Evolutionary conservation across 2,797 vertebrate genomes (phyloP), one percentile per base, ranked within the genome.

Genomic region (Centropyge bicolor): DNA sequence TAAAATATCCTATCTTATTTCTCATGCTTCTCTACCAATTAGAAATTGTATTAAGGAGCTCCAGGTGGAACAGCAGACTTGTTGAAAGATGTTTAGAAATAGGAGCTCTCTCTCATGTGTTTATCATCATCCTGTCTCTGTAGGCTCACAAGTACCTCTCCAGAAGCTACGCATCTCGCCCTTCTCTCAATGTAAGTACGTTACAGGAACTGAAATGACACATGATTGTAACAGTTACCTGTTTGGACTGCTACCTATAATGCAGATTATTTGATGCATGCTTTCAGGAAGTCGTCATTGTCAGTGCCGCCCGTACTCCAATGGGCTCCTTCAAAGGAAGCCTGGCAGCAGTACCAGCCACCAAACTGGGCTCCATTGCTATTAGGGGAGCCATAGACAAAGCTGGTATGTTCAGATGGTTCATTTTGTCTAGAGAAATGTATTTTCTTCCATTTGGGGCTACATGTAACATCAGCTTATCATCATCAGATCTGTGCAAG

Each of bases 311-410:
- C 22, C 96, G 98, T 65, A 99, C 98, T n/a, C 98, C 98, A 0
- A 96, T 99, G 59, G 98, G 98, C 63, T 99, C 98, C 68, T 99
- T 98, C 89, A 97, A 89, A 73, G 96, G 98, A 80, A 95, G 92
- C 83, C 94, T 99, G 63, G 94, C 97, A 0, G 91, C 97, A 8
- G 73, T 98, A 38, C 95, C 97, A 57, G 97, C 97, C 62, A 96
- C 95, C 71, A 96, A 95, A 81, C 96, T 99, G 85, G 98, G 98
- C 60, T 97, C 98, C 49, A 65, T 97, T 60, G 98, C 97, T 66
- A 98, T 99, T 80, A 97, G 96, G 85, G 97, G 95, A 82, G 98
- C 97, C 35, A 86, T 99, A 63, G 97, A 97, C 46, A 95, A 93
- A 95, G 98, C 98, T 95, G 97, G 98, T 99, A 84, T 22, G 72